Conservation (phyloP, 2,888 invertebrate genomes). For the Drosophila formosana region DNA sequence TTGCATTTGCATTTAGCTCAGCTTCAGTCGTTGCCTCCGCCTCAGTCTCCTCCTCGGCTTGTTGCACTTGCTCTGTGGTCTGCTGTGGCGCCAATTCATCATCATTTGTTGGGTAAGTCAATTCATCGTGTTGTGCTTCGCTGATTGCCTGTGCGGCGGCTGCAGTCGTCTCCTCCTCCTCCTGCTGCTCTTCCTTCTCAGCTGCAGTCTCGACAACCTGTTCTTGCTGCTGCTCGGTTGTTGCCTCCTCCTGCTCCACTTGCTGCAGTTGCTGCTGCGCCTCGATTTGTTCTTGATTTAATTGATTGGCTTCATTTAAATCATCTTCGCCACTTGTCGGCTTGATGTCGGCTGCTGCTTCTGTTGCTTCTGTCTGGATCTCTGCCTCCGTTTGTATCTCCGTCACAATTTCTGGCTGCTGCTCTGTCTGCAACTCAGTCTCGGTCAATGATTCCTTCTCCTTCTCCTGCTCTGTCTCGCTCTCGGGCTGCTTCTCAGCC, state of each 20-base stretch:
- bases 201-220: constrained; percentile 31
- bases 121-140: constrained; percentile 72
- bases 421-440: constrained; percentile 7
- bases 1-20: constrained; percentile 75
- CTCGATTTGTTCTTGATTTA: constrained; percentile 61
- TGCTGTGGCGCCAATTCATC: constrained; percentile 78
- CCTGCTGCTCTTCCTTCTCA: constrained; percentile 16
- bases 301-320: constrained; percentile 79
- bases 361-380: constrained; percentile 44
- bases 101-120: constrained; percentile 79
- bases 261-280: constrained; percentile 36
- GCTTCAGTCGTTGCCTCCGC: constrained; percentile 42
- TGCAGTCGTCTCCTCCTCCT: constrained; percentile 7
- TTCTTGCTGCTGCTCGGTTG: constrained; percentile 37
- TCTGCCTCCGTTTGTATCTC: constrained; percentile 10
- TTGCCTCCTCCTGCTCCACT: constrained; percentile 13
- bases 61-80: constrained; percentile 38
- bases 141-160: constrained; percentile 59
- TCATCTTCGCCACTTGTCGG: constrained; percentile 77
- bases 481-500: constrained; percentile 17
- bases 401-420: constrained; percentile 17
- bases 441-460: constrained; percentile 14
- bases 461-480: constrained; percentile 3
- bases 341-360: constrained; percentile 76
- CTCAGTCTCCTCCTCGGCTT: constrained; percentile 19